Percentiles rank a stretch among this genome's conserved stretches.
Conservation (phyloP, 1,140 invertebrate genomes). For the Melitaea cinxia region DNA sequence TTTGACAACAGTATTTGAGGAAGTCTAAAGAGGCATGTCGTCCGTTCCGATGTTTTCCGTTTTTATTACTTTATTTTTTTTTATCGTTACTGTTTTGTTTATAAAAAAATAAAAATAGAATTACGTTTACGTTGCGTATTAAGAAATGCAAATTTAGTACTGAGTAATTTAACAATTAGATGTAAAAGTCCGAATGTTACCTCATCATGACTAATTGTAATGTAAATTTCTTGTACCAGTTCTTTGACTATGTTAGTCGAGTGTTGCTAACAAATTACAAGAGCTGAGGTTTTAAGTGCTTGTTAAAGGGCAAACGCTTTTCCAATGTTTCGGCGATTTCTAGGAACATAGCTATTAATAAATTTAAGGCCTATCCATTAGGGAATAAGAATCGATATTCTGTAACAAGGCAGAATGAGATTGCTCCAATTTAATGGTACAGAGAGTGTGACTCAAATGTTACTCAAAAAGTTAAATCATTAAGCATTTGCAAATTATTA, state of each 20-base stretch:
- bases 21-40: too few species aligned
- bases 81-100: too few species aligned
- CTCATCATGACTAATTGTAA: constrained; percentile 34
- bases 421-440: constrained; percentile 1
- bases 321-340: constrained; percentile 20
- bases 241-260: constrained; percentile 11
- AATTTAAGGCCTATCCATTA: background rate
- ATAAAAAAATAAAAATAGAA: too few species aligned
- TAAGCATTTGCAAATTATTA: background rate
- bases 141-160: background rate
- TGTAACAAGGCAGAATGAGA: background rate
- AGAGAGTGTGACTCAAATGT: constrained; percentile 2
- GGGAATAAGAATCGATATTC: background rate
- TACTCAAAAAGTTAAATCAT: background rate
- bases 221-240: constrained; percentile 28
- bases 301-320: constrained; percentile 35
- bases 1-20: too few species aligned
- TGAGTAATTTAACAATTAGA: constrained; percentile 20
- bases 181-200: constrained; percentile 3
- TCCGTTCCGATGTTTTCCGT: too few species aligned
- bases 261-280: constrained; percentile 32
- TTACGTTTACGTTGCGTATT: too few species aligned
- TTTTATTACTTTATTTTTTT: too few species aligned
- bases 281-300: constrained; percentile 29
- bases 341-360: background rate